A percentile compares a stretch with the other conserved stretches of the same genome.
These are phyloP conservation scores for Actinia equina DNA, from an alignment of 64 coral and sea anemone species.

Conservation along the genomic window DNA sequence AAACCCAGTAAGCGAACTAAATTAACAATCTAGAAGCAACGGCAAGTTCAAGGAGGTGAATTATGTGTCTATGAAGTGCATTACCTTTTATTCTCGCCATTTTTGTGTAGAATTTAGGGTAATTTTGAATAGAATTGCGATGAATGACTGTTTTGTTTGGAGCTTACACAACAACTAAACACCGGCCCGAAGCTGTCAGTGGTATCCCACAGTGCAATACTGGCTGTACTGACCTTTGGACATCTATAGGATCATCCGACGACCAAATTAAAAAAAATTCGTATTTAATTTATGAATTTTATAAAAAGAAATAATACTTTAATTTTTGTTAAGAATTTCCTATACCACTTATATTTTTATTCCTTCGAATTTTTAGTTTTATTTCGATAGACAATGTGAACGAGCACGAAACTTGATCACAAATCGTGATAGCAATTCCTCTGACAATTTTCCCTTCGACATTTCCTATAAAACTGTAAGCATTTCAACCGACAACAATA, in stretches of 20 bases:
- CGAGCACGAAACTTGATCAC: too few species aligned
- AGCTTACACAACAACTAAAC: neutral
- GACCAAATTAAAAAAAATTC: neutral
- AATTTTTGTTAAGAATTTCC: too few species aligned
- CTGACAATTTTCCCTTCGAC: too few species aligned
- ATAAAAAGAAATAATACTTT: neutral
- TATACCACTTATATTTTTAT: neutral
- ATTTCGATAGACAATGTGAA: too few species aligned
- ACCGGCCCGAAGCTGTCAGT: neutral
- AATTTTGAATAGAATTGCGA: neutral
- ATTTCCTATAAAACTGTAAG: too few species aligned
- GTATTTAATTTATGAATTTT: neutral
- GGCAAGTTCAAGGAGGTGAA: neutral
- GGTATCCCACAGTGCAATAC: neutral
- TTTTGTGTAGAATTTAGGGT: neutral
- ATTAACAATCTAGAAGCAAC: neutral
- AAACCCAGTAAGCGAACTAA: neutral
- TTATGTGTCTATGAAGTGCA: neutral
- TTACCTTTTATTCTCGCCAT: conserved; percentile 19
- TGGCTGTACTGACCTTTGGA: neutral
- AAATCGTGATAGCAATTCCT: too few species aligned
- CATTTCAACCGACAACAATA: too few species aligned
- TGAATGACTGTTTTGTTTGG: neutral
- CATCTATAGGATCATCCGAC: neutral
- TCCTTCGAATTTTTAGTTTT: too few species aligned